Base-by-base conservation (phyloP, 2,797 vertebrate species). In the Neopelma chrysocephalum region DNA sequence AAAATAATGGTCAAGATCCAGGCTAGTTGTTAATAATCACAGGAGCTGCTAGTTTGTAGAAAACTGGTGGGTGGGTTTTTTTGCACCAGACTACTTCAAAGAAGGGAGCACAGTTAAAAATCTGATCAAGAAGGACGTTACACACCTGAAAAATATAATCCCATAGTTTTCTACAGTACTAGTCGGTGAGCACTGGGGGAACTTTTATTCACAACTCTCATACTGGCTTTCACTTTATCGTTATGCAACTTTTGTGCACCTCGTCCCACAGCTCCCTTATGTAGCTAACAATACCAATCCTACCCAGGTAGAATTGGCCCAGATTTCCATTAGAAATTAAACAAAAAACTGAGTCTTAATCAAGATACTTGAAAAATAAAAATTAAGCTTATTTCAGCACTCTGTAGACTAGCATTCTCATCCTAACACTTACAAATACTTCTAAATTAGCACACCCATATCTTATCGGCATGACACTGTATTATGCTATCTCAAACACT, bases 11-110 rank as follows among this genome's bases (percentile, higher is more conserved):
- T 21, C 12, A 68, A 64, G 17, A 61, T 34, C 75, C 15, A 38
- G 3, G 15, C 26, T 61, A 4, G 0, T 4, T 4, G 4, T 50
- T 80, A 86, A 29, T 50, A 72, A 34, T 4, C 11, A 87, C 5
- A 17, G n/a, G 16, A 89, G 61, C 12, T 87, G 12, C 21, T 29
- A 38, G 10, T 43, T 40, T 45, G 29, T 36, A 70, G 27, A 65
- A 27, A 87, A 43, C 8, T 25, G 42, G 43, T 4, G 23, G 10
- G 1, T 0, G 23, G 10, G 1, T 0, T 8, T 50, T 82, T 65
- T 47, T 48, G 22, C 34, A 68, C 14, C 38, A 48, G 34, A 48
- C 12, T 62, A 47, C 42, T 45, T 82, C 23, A 29, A 50, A 47
- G 36, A 32, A 1, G 6, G 54, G 16, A 58, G 43, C 13, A 11